Conservation (phyloP, 1,140 invertebrate genomes). For the Zelostemma sp. region DNA sequence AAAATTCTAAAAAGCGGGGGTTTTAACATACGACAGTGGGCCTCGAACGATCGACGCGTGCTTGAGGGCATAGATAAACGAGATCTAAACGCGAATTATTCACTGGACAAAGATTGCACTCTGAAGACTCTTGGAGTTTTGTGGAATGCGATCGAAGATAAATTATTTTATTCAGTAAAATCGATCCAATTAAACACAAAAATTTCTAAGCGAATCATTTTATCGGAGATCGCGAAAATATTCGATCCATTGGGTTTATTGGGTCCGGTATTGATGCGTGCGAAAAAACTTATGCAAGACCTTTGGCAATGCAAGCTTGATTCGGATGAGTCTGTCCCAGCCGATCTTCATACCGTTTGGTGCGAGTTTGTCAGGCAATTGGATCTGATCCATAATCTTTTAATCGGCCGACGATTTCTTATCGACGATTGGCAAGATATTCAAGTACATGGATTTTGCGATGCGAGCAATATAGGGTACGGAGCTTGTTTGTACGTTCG, state of each 20-base stretch:
- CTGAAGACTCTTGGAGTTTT: too few species aligned
- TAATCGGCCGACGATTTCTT: neutral
- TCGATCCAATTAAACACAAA: neutral
- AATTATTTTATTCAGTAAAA: constrained; percentile 4
- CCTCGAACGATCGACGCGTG: too few species aligned
- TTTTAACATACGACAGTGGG: too few species aligned
- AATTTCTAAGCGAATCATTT: constrained; percentile 29
- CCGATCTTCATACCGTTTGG: neutral
- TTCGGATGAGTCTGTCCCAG: constrained; percentile 57
- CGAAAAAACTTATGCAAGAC: constrained; percentile 58
- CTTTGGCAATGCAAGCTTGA: constrained; percentile 51
- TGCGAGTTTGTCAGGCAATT: neutral
- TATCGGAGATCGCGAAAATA: too few species aligned
- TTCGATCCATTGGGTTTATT: too few species aligned
- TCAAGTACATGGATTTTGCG: too few species aligned
- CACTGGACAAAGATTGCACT: neutral
- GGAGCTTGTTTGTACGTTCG: constrained; percentile 6
- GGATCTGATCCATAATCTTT: neutral
- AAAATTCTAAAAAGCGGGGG: too few species aligned
- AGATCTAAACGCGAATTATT: neutral
- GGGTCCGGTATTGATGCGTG: constrained; percentile 31
- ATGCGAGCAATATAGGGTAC: constrained; percentile 2
- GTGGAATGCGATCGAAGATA: constrained; percentile 11
- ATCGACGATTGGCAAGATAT: neutral
- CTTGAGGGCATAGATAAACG: too few species aligned